phyloP scores from a whole-genome alignment of 2,797 vertebrate genomes.

The Varecia variegata region DNA sequence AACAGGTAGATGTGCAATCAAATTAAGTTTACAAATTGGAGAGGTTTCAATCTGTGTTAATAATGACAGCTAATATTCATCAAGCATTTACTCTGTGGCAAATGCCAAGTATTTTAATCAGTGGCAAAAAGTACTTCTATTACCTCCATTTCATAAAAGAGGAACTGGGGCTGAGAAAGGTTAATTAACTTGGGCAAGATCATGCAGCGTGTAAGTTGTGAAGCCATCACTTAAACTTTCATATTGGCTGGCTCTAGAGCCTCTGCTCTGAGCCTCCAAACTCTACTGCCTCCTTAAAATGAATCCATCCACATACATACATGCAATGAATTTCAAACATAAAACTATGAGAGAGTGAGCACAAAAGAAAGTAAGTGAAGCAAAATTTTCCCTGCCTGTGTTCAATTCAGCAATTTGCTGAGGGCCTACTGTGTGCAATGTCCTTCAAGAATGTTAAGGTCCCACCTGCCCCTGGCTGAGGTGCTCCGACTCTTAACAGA shows the following conservation, averaged over 20 bases:
- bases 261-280: neutral
- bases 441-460: neutral
- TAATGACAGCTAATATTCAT: neutral
- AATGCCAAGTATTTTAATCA: neutral
- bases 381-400: neutral
- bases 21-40: slow-evolving; percentile 10
- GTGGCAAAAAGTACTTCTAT: neutral
- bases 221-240: neutral
- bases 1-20: neutral
- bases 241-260: neutral
- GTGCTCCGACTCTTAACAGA: neutral
- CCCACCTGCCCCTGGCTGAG: neutral
- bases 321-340: neutral
- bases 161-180: neutral
- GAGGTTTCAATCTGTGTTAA: neutral
- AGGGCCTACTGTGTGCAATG: neutral
- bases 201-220: neutral
- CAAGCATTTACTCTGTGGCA: slow-evolving; percentile 15
- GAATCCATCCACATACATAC: neutral
- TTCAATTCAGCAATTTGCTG: neutral
- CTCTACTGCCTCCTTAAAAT: neutral
- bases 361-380: neutral
- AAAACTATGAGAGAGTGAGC: neutral
- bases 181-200: neutral
- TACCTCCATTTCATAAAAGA: neutral